These are phyloP conservation scores for Ceyx margarethae DNA, from an alignment of 2,113 vertebrate species.

Conservation along the genomic window DNA sequence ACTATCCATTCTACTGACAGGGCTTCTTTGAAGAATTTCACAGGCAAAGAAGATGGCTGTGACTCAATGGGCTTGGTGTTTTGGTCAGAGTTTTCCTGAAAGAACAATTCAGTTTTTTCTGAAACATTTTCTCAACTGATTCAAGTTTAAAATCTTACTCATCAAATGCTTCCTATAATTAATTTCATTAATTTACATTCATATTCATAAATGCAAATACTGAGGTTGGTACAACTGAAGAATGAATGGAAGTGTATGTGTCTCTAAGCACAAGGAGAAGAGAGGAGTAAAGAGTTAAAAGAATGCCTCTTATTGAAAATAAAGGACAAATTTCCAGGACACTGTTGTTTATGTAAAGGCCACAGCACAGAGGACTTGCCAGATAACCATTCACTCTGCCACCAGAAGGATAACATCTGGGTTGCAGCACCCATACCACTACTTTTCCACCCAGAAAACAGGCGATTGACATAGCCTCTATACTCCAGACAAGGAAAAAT, in stretches of 20 bases:
- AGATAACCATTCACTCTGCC: neutral
- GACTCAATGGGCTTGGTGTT: slow-evolving; percentile 12
- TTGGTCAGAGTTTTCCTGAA: slow-evolving; percentile 17
- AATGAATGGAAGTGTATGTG: neutral
- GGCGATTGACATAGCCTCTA: neutral
- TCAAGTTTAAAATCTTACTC: slow-evolving; percentile 21
- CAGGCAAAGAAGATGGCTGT: neutral
- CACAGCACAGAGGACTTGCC: neutral
- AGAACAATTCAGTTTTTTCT: neutral
- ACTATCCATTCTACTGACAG: neutral
- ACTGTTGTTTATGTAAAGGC: neutral
- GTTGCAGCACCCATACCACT: neutral
- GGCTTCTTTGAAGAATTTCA: neutral
- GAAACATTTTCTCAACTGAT: neutral
- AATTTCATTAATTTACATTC: slow-evolving; percentile 17
- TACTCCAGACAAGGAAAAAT: neutral
- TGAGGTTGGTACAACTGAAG: neutral
- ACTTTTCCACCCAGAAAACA: neutral
- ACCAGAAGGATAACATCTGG: neutral
- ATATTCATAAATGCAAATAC: neutral
- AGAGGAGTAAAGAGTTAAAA: neutral
- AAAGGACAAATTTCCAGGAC: neutral
- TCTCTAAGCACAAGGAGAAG: neutral
- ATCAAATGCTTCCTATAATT: slow-evolving; percentile 37
- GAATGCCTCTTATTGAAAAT: neutral